Evolutionary conservation across 2,113 vertebrate genomes (phyloP).

Genomic region (Orientallactaga bullata): DNA sequence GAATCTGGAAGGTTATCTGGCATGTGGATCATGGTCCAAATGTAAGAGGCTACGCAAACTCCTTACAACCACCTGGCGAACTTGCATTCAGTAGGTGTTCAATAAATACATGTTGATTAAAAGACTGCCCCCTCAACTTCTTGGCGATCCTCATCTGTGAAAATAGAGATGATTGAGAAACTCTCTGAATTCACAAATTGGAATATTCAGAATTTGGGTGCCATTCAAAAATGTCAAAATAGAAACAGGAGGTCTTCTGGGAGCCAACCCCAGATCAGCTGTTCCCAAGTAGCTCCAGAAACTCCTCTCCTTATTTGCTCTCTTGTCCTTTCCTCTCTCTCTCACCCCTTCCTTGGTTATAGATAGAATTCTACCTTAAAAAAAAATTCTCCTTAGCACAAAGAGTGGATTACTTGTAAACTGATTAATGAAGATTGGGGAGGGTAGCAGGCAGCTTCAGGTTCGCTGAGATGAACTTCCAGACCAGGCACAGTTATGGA

Average conservation of each 20-base stretch:
- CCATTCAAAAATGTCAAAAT: not conserved
- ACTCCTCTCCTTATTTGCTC: not conserved
- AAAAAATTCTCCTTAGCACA: slow-evolving; percentile 12
- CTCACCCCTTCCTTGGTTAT: not conserved
- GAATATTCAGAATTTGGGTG: not conserved
- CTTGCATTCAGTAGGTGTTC: not conserved
- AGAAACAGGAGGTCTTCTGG: not conserved
- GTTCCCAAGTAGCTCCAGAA: not conserved
- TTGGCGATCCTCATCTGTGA: not conserved
- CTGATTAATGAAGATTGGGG: not conserved
- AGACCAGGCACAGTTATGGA: no score
- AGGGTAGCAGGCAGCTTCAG: not conserved
- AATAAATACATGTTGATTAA: not conserved
- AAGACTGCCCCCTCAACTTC: not conserved
- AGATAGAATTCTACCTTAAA: slow-evolving; percentile 10
- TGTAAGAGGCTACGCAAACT: not conserved
- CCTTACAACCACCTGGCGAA: not conserved
- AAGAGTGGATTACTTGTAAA: slow-evolving; percentile 3
- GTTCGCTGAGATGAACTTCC: no score
- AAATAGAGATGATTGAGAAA: not conserved
- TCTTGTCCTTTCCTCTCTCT: not conserved
- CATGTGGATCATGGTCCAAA: not conserved
- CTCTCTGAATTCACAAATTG: not conserved
- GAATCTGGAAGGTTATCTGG: not conserved
- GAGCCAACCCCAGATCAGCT: not conserved